Evolutionary conservation across 2,888 invertebrate species (phyloP).

Genomic region (Torymus auratus): DNA sequence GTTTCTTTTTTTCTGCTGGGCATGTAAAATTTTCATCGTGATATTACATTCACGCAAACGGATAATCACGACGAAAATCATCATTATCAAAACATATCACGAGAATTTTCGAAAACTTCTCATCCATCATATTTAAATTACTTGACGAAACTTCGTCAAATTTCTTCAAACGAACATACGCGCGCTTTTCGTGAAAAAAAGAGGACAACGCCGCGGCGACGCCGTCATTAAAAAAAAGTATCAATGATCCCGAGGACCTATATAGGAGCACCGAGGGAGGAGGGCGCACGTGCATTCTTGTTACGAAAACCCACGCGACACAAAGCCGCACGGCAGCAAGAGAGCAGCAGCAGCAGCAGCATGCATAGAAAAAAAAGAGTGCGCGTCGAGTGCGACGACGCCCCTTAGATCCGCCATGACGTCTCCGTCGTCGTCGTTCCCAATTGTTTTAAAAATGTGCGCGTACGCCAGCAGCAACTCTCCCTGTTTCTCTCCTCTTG

Average conservation of each 20-base stretch:
- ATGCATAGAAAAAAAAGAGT: constrained; percentile 10
- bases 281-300: constrained; percentile 24
- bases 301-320: constrained; percentile 14
- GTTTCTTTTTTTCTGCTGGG: no score
- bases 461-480: background rate
- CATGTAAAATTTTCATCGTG: no score
- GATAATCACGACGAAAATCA: background rate
- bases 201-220: no score
- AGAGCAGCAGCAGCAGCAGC: background rate
- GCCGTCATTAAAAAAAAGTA: constrained; percentile 33
- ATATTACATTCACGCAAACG: no score
- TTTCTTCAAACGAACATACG: no score
- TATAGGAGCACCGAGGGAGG: background rate
- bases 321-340: constrained; percentile 1
- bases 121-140: no score
- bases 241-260: constrained; percentile 1
- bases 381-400: constrained; percentile 8
- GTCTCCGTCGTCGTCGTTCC: constrained; percentile 9
- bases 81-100: background rate
- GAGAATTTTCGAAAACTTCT: no score
- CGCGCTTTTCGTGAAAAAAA: no score
- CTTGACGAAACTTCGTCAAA: no score
- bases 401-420: constrained; percentile 26
- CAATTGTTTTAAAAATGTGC: constrained; percentile 34
- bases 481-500: background rate